Evolutionary conservation across 1,140 invertebrate genomes (phyloP).

Genomic region (Ctenoplectra terminalis): DNA sequence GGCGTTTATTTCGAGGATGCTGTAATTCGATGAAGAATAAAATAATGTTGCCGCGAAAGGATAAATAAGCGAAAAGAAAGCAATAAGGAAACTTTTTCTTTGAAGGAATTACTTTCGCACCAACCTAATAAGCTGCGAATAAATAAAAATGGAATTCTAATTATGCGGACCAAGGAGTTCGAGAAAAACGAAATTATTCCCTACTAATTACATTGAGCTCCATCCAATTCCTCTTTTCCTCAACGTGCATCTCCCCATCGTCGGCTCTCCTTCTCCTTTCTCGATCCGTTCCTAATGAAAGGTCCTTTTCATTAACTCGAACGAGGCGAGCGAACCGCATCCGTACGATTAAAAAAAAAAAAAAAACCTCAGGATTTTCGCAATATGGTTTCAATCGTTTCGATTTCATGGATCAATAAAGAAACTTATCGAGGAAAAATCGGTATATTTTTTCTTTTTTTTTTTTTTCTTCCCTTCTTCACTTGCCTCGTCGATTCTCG

Average conservation of each 20-base stretch:
- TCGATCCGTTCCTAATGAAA: not conserved
- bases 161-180: not conserved
- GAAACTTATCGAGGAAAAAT: too few relatives aligned
- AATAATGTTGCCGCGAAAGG: not conserved
- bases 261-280: too few relatives aligned
- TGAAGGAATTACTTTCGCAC: not conserved
- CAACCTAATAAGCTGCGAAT: conserved; percentile 22
- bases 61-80: conserved; percentile 1
- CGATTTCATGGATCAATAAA: conserved; percentile 1
- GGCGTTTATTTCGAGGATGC: not conserved
- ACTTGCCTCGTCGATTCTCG: not conserved
- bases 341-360: not conserved
- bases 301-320: conserved; percentile 23
- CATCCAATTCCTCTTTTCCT: not conserved
- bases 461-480: too few relatives aligned
- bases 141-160: conserved; percentile 45
- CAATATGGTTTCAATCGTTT: not conserved
- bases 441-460: too few relatives aligned
- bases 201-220: conserved; percentile 22
- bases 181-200: conserved; percentile 35
- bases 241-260: too few relatives aligned
- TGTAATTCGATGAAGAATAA: not conserved
- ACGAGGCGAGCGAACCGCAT: too few relatives aligned
- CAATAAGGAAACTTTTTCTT: not conserved
- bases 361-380: not conserved